These are phyloP conservation scores for Hipparchia sbordonii DNA, from an alignment of 2,888 invertebrate genomes.

Conservation along the genomic window DNA sequence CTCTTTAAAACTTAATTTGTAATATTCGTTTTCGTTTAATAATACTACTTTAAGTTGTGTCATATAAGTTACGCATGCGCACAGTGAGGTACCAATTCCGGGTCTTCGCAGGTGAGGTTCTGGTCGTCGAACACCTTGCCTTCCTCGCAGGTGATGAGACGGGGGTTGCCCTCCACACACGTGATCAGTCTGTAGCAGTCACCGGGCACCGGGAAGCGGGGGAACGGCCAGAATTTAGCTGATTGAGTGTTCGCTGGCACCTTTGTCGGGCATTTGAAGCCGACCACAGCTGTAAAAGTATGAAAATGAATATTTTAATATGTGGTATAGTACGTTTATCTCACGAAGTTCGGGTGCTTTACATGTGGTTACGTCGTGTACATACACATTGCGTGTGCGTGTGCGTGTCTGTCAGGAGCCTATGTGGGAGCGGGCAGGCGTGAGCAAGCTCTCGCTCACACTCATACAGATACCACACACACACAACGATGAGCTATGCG, in stretches of 20 bases:
- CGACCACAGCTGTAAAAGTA: conserved; percentile 88
- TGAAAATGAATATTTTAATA: not conserved
- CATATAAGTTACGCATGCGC: conserved; percentile 59
- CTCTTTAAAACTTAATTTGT: not conserved
- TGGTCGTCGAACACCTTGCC: conserved; percentile 93
- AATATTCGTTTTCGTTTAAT: conserved; percentile 59
- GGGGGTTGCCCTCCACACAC: conserved; percentile 94
- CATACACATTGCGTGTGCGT: too few species aligned
- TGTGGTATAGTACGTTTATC: too few species aligned
- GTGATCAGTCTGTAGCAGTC: conserved; percentile 94
- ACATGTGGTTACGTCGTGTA: too few species aligned
- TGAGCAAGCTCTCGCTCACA: too few species aligned
- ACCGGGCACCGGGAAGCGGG: conserved; percentile 93
- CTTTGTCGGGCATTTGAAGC: conserved; percentile 95
- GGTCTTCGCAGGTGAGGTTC: conserved; percentile 92
- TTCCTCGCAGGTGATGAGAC: conserved; percentile 93
- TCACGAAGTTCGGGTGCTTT: too few species aligned
- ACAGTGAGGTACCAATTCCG: conserved; percentile 83
- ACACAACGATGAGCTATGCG: too few species aligned
- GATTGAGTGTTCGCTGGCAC: conserved; percentile 90
- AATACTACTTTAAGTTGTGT: conserved; percentile 47
- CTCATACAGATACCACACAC: too few species aligned
- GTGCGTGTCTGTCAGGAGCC: too few species aligned
- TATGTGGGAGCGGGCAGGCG: too few species aligned
- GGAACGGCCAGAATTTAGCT: conserved; percentile 96